Base-by-base conservation (phyloP, 2,888 invertebrate genomes). In the Toxonevra muliebris region DNA sequence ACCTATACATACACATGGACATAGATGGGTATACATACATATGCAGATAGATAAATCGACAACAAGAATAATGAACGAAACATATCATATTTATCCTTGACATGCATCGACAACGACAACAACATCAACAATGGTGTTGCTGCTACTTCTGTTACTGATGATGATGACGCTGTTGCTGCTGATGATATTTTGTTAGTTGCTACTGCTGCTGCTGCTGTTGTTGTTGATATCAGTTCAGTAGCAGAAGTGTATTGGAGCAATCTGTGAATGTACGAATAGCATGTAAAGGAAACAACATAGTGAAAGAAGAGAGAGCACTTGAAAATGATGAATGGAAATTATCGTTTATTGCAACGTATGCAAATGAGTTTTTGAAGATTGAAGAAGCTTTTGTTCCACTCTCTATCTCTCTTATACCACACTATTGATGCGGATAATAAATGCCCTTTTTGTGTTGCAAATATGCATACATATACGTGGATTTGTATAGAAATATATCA, bases 271-370 rank as follows among this genome's bases (percentile, higher is more conserved):
- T n/a, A n/a, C n/a, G n/a, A n/a, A 30, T 30, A 7, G 30, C 30
- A 30, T 30, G 30, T 7, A 30, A 30, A 30, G 30, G 30, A 30
- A 30, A 30, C 30, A 30, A 30, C 30, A 30, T n/a, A n/a, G n/a
- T n/a, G 30, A 4, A 7, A 30, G 7, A 30, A 7, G 7, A 30
- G 30, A 15, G 20, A 19, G 20, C 54, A 54, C 54, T 54, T 19
- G 20, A 58, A 41, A 58, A 58, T 58, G 58, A 58, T 58, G 58
- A 58, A 58, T 58, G 58, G 42, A 43, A 58, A 58, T 58, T 58
- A 58, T 58, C 58, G 58, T 58, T 58, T 43, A 58, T 40, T 54
- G 54, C 54, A 54, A 19, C 54, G 54, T 19, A 54, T 54, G 54
- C 54, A 54, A 19, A 54, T 54, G 54, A 54, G 54, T 54, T 54